Base-by-base conservation (phyloP, 2,888 invertebrate genomes). In the Cryptocephalus moraei region DNA sequence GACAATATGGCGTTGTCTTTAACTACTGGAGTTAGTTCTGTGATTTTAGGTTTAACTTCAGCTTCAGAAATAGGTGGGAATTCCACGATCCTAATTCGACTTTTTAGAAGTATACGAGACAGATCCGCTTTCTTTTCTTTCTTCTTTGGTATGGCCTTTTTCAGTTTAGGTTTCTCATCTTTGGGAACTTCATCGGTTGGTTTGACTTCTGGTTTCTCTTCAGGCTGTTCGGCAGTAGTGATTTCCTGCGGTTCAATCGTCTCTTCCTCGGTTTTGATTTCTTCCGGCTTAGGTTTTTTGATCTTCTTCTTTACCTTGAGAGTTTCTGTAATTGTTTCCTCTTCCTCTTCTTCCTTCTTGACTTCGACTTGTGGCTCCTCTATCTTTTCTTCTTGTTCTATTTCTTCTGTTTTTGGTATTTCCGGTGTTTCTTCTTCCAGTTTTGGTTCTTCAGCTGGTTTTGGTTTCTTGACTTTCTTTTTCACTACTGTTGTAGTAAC, bases 1-100 rank as follows among this genome's bases (percentile, higher is more conserved):
- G 86, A 86, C 36, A 87, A 65, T 53, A 83, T 78, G 31, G 85
- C 86, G 59, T 75, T 77, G 59, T 79, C 77, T 53, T 77, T 77
- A 12, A 77, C 56, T 31, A 72, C 62, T 1, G 78, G 78, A 49
- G 72, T 70, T 40, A 77, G 65, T 36, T 74, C 67, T 14, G 54
- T 48, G 50, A 57, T 9, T 22, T 62, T 56, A 40, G 62, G 55
- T 43, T 56, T 51, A 39, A 54, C 49, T 54, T 56, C 51, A 32
- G 50, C 46, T 46, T 62, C 60, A 2, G 61, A 45, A 6, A 49
- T 34, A 0, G 71, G 70, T 41, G 72, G 73, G 57, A 67, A 72
- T 9, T 67, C 62, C 8, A 69, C 49, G 38, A 53, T 49, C 9
- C 46, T 59, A 39, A 69, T 67, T 53, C 66, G 59, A 53, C 71